Evolutionary conservation across 2,888 invertebrate genomes (phyloP).

Genomic region (Papilio protenor): DNA sequence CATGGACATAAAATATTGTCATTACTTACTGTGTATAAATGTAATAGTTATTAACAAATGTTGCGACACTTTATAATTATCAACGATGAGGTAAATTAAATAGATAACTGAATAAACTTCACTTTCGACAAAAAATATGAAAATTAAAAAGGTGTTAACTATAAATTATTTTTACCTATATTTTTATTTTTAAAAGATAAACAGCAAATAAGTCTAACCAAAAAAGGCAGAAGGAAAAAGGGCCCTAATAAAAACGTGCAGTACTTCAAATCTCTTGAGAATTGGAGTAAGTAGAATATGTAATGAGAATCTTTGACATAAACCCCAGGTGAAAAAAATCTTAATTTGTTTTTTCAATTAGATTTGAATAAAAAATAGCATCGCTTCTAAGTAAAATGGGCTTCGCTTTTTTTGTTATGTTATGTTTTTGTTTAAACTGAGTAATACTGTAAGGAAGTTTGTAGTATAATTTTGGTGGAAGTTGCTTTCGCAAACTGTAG

Average conservation of each 20-base stretch:
- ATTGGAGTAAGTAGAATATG: not conserved
- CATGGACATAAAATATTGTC: not conserved
- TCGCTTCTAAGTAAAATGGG: not conserved
- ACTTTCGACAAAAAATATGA: too few relatives aligned
- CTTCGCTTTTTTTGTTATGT: not conserved
- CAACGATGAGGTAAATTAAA: too few relatives aligned
- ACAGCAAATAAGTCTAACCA: not conserved
- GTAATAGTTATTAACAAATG: not conserved
- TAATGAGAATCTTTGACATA: not conserved
- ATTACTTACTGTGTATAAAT: not conserved
- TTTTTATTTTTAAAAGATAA: not conserved
- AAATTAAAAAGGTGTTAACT: too few relatives aligned
- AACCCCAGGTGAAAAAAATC: not conserved
- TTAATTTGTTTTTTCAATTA: not conserved
- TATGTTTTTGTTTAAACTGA: not conserved
- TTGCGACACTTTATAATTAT: not conserved
- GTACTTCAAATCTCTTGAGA: slow-evolving; percentile 14
- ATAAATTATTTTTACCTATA: too few relatives aligned
- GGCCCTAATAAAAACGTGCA: not conserved
- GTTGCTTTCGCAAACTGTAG: slow-evolving; percentile 16
- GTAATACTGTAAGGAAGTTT: slow-evolving; percentile 4
- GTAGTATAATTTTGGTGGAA: slow-evolving; percentile 9
- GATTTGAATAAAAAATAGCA: not conserved
- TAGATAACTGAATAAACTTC: too few relatives aligned
- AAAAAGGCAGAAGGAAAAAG: not conserved